Evolutionary conservation across 2,113 vertebrate species (phyloP), one percentile per base, ranked within the genome.

Genomic region (Phalacrocorax carbo): DNA sequence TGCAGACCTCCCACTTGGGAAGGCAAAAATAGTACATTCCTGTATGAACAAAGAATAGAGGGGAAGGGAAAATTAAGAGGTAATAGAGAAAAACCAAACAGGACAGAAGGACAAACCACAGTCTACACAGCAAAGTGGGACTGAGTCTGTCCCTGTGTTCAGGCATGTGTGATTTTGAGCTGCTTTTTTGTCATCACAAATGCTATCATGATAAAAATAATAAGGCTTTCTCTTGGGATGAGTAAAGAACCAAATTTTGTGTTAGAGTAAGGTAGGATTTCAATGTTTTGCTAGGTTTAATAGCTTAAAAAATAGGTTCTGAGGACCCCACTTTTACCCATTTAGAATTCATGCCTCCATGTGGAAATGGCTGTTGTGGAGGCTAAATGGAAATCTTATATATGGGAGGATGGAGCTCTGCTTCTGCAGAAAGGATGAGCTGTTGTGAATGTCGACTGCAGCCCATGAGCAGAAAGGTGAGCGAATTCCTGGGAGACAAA

Each of bases 351-450:
- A 4, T 40, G 6, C 9, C 32, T 80, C 51, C 5, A 2, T 6
- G 11, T 58, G 40, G 29, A 61, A 88, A 82, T 27, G 23, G 23
- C 75, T 76, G 23, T 32, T 0, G 3, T 49, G 34, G 62, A 69
- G 15, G 21, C 20, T 36, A n/a, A 61, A 42, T 61, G 54, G 55
- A 81, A 82, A 46, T 92, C 38, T 86, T n/a, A 1, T 42, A 5
- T 20, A 7, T 5, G 42, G 46, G 34, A 82, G 21, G 71, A 81
- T 62, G 42, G 40, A 86, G 55, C 32, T 86, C 68, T 86, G 80
- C 51, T 58, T 60, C 82, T 82, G 78, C 62, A 72, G 92, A 29
- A 81, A 38, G 62, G 46, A 76, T n/a, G 75, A 93, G 78, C 60
- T 89, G 83, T 61, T 4, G 8, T 42, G 70, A 61, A 44, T 36